Evolutionary conservation across 2,888 invertebrate species (phyloP).

Genomic region (Caenorhabditis afra): DNA sequence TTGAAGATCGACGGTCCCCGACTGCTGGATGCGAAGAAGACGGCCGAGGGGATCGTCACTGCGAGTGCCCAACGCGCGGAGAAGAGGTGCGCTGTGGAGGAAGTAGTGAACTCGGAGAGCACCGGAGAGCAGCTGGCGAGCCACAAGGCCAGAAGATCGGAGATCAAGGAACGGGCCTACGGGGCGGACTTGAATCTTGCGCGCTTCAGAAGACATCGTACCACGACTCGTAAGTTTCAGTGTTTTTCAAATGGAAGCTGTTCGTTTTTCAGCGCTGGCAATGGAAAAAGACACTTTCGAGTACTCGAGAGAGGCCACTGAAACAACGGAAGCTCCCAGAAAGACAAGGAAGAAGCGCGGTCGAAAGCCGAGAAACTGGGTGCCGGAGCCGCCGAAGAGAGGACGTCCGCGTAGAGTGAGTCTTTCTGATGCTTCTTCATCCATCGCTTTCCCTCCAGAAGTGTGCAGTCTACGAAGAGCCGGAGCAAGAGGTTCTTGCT

Average conservation of each 20-base stretch:
- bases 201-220: conserved; percentile 40
- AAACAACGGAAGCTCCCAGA: neutral
- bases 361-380: too few relatives aligned
- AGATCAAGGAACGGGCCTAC: conserved; percentile 42
- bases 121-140: too few relatives aligned
- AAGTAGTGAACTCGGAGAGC: too few relatives aligned
- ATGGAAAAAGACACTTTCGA: conserved; percentile 18
- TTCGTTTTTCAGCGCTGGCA: conserved; percentile 16
- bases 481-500: too few relatives aligned
- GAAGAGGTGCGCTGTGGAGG: neutral
- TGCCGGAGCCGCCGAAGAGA: too few relatives aligned
- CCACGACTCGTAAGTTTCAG: conserved; percentile 11
- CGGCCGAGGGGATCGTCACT: neutral
- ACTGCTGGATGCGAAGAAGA: neutral
- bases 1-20: neutral
- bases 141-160: neutral
- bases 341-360: too few relatives aligned
- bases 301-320: neutral
- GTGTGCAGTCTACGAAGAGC: too few relatives aligned
- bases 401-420: too few relatives aligned
- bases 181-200: conserved; percentile 15
- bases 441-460: too few relatives aligned
- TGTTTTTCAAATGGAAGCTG: neutral
- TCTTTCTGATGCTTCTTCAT: too few relatives aligned
- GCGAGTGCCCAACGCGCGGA: neutral